Conservation (phyloP, 2,888 invertebrate species). For the Dilophus febrilis region DNA sequence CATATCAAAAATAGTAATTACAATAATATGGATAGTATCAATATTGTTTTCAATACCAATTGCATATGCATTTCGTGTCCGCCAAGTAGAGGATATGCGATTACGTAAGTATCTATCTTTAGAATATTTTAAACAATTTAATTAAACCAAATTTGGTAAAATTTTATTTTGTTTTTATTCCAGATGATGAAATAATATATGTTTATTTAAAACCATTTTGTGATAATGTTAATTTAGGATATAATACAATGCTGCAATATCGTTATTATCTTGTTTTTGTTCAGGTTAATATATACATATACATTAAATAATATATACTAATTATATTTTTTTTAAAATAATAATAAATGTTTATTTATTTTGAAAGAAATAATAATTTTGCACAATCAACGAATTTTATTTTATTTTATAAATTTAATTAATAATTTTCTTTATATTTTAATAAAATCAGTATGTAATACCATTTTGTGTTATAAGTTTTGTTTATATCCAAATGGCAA, state of each 20-base stretch:
- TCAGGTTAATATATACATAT: slow-evolving; percentile 15
- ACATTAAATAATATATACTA: too few species aligned
- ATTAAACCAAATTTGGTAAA: too few species aligned
- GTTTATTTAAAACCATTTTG: slow-evolving; percentile 29
- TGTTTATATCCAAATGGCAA: slow-evolving; percentile 64
- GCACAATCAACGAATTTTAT: neutral
- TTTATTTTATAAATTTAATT: neutral
- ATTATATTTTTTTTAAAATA: too few species aligned
- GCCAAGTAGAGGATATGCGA: slow-evolving; percentile 22
- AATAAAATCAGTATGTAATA: slow-evolving; percentile 44
- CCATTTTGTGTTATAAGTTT: slow-evolving; percentile 67
- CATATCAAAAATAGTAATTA: slow-evolving; percentile 54
- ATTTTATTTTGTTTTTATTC: too few species aligned
- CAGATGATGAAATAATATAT: neutral
- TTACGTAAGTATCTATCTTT: slow-evolving; percentile 16
- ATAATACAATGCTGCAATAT: slow-evolving; percentile 32
- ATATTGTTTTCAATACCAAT: slow-evolving; percentile 51
- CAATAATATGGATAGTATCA: slow-evolving; percentile 56
- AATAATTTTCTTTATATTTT: neutral
- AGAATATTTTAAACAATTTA: too few species aligned
- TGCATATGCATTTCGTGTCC: slow-evolving; percentile 27
- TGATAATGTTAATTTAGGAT: slow-evolving; percentile 31
- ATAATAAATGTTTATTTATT: too few species aligned
- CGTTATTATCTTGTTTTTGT: slow-evolving; percentile 34
- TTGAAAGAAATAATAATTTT: too few species aligned